A percentile compares a stretch with the other conserved stretches of the same genome.
Evolutionary conservation across 2,797 vertebrate genomes (phyloP).

Genomic region (Sciaenops ocellatus): DNA sequence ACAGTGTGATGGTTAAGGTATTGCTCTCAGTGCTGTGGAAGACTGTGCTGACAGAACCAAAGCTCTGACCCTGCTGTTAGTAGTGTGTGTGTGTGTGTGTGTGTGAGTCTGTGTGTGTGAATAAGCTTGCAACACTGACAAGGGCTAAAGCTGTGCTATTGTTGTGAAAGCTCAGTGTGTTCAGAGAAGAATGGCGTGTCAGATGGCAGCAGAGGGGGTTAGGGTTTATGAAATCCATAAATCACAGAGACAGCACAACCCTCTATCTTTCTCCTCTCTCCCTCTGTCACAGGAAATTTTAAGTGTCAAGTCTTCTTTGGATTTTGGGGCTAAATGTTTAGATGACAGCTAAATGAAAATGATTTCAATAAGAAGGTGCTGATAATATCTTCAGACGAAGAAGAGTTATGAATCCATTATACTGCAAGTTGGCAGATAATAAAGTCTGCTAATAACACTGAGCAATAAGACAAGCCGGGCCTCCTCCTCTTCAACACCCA

Average conservation of each 20-base stretch:
- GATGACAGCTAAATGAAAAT: slow-evolving; percentile 80
- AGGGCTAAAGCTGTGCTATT: slow-evolving; percentile 72
- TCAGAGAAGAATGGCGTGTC: slow-evolving; percentile 81
- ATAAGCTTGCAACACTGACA: slow-evolving; percentile 53
- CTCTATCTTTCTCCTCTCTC: slow-evolving; percentile 65
- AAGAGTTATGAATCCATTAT: slow-evolving; percentile 74
- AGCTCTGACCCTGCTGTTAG: slow-evolving; percentile 73
- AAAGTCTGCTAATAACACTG: slow-evolving; percentile 75
- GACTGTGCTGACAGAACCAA: slow-evolving; percentile 70
- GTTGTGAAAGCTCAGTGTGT: slow-evolving; percentile 72
- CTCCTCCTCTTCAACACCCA: slow-evolving; percentile 45
- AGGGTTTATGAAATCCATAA: slow-evolving; percentile 89
- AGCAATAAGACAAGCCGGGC: slow-evolving; percentile 62
- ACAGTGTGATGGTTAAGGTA: slow-evolving; percentile 70
- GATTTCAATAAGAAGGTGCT: slow-evolving; percentile 75
- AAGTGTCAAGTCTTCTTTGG: slow-evolving; percentile 73
- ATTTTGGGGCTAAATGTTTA: slow-evolving; percentile 74
- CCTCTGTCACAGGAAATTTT: slow-evolving; percentile 76
- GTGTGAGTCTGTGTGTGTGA: slow-evolving; percentile 17
- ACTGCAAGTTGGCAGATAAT: slow-evolving; percentile 74
- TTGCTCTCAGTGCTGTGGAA: slow-evolving; percentile 69
- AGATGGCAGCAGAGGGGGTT: slow-evolving; percentile 80
- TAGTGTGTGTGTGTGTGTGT: slow-evolving; percentile 13
- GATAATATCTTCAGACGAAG: slow-evolving; percentile 76
- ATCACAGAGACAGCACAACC: slow-evolving; percentile 83